Evolutionary conservation across 2,113 vertebrate species (phyloP), one percentile per base, ranked within the genome.

Genomic region (Motacilla tschutschensis): DNA sequence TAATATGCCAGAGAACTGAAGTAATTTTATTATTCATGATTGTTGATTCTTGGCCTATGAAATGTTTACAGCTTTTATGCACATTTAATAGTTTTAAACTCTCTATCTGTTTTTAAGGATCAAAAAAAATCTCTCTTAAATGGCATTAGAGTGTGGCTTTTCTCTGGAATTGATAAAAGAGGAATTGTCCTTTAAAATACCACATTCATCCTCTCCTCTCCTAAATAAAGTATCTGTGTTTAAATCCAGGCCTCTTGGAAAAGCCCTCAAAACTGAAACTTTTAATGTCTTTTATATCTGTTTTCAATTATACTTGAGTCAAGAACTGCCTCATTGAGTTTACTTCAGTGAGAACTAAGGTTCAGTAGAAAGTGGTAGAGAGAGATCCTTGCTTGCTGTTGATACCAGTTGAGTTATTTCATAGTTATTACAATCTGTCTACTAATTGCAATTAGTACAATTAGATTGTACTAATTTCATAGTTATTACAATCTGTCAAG

Each of bases 1-100:
- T 85, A 85, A 48, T 95, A 88, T 89, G 91, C 78, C 92, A 92
- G 58, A 85, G 83, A 74, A 79, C 28, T 94, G 75, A 89, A 90
- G 51, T 85, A 3, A 93, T 92, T 95, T 90, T 87, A 44, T 85
- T 63, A 28, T 87, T 92, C 59, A 24, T 50, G 35, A 55, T 48
- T 35, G 29, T 73, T 95, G 72, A 43, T 57, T 90, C 65, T 87
- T 82, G 29, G 72, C 29, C 36, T 78, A 58, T 55, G 59, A 95
- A 88, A 81, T 79, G 59, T 90, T 91, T 92, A 58, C 15, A 71
- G 60, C 22, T 88, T 94, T 62, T 72, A 19, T 50, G 33, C 28
- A 33, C 9, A 20, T 54, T 57, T 79, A 54, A 38, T 77, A 33
- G 15, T 50, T 67, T 50, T 73, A 82, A 87, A 5, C 9, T 35